Percentiles rank a stretch among this genome's conserved stretches.
Evolutionary conservation across 1,140 invertebrate genomes (phyloP).

Genomic region (Chironomus tepperi): DNA sequence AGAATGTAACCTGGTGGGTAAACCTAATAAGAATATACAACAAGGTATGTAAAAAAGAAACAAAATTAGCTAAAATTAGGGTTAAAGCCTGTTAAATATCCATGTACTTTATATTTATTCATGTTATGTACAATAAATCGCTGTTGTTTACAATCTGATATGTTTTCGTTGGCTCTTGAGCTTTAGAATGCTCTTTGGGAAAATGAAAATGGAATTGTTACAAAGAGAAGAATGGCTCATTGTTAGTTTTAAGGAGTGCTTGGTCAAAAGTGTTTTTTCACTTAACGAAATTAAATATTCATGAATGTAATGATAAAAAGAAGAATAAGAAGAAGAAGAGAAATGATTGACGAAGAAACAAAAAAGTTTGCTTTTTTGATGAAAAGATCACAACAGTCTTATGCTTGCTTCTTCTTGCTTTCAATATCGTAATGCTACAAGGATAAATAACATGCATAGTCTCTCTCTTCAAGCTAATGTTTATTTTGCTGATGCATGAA

Average conservation of each 20-base stretch:
- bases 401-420: background rate
- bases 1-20: background rate
- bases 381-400: constrained; percentile 5
- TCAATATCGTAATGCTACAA: background rate
- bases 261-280: background rate
- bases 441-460: too few species aligned
- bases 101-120: background rate
- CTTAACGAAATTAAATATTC: constrained; percentile 14
- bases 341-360: too few species aligned
- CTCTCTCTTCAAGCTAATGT: too few species aligned
- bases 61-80: constrained; percentile 8
- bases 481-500: background rate
- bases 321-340: too few species aligned
- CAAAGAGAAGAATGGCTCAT: background rate
- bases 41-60: background rate
- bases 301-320: background rate
- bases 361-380: background rate
- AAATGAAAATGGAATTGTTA: constrained; percentile 14
- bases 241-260: constrained; percentile 10
- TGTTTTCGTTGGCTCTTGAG: background rate
- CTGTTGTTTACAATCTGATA: background rate
- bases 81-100: constrained; percentile 2
- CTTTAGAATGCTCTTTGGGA: background rate
- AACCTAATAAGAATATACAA: background rate
- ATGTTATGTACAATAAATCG: background rate